Conservation (phyloP, 1,140 invertebrate genomes). For the Drosophila parabipectinata region DNA sequence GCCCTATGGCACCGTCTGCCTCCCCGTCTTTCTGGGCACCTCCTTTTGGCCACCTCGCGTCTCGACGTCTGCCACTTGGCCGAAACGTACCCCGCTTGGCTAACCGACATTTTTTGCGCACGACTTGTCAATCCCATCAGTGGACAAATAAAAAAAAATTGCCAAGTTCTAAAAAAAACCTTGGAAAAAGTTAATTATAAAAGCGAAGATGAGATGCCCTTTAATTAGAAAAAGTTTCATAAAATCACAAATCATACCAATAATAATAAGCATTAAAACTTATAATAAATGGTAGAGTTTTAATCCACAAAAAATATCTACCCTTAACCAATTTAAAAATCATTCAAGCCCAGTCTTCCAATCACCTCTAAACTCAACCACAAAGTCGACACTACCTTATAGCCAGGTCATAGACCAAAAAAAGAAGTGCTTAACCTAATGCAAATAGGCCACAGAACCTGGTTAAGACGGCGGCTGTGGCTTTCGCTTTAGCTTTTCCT, state of each 20-base stretch:
- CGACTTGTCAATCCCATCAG: constrained; percentile 69
- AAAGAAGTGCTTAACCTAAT: constrained; percentile 53
- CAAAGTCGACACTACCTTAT: constrained; percentile 4
- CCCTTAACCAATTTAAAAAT: background rate
- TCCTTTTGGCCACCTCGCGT: background rate
- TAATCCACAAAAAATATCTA: background rate
- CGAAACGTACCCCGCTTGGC: constrained; percentile 53
- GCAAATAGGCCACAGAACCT: constrained; percentile 71
- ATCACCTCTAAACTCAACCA: background rate
- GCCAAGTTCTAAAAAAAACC: constrained; percentile 10
- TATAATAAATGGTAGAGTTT: background rate
- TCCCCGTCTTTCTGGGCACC: background rate
- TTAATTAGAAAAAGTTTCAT: background rate
- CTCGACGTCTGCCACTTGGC: constrained; percentile 36
- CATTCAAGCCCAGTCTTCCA: background rate
- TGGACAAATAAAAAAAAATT: constrained; percentile 29
- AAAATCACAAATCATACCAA: background rate
- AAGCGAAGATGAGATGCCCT: constrained; percentile 9
- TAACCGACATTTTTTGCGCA: constrained; percentile 70
- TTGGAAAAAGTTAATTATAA: constrained; percentile 10
- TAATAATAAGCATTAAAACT: background rate
- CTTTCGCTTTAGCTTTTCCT: constrained; percentile 13
- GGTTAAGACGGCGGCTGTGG: constrained; percentile 14
- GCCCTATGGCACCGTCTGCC: background rate
- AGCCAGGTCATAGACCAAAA: constrained; percentile 13